Base-by-base conservation (phyloP, 2,797 vertebrate species). In the Epinephelus coioides region DNA sequence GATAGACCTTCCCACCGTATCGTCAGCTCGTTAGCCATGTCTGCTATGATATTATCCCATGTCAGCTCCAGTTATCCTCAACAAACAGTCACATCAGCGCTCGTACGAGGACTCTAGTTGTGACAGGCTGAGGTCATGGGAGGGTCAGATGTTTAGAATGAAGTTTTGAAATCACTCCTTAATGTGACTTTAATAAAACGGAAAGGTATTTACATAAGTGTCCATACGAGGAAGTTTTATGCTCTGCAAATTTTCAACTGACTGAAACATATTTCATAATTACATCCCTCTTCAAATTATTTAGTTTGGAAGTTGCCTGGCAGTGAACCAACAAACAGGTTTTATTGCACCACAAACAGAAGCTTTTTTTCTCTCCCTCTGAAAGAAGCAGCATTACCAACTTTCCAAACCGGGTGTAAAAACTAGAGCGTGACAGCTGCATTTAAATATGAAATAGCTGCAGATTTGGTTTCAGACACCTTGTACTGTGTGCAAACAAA, bases 391-490 rank as follows among this genome's bases (percentile, higher is more conserved):
- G 83, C 85, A 87, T 69, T 76, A 69, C 82, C 88, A 95, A 94
- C 92, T 94, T 94, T 87, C 87, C 87, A 84, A 90, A 84, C 88
- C 61, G 76, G 73, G 86, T 82, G 85, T 90, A 81, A 89, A 93
- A 95, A 94, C 91, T 93, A 73, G 90, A 95, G 94, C 94, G 84
- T 95, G 95, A 95, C 94, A 93, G 92, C 91, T 86, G 81, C 91
- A 95, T 96, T 96, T 95, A 93, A 96, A 95, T 95, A 95, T 94
- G 94, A 95, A 96, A 94, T 88, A 86, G 93, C 88, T 84, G 92
- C 92, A 94, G 92, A 94, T 95, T 93, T 93, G 81, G 91, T 95
- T 93, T 94, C 91, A 92, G 94, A 94, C 95, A 95, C 94, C 94
- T 94, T 95, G 92, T 92, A 88, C 90, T 89, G 91, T 92, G 88